These are phyloP conservation scores for Orientallactaga sibirica DNA, from an alignment of 2,797 vertebrate species.

Conservation along the genomic window DNA sequence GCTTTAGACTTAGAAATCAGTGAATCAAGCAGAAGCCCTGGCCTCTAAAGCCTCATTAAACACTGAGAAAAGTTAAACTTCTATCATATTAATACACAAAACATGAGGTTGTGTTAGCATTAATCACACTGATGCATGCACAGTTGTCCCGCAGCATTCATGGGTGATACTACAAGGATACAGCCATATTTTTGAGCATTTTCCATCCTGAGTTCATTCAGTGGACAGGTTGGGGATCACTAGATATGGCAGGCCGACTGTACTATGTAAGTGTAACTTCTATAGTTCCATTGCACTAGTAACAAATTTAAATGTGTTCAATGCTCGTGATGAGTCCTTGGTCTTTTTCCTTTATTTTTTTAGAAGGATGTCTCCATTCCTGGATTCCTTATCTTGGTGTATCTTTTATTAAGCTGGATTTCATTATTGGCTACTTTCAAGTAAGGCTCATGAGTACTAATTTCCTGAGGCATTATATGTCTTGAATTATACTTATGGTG, in stretches of 20 bases:
- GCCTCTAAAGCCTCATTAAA: neutral
- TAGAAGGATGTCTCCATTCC: neutral
- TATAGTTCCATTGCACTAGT: neutral
- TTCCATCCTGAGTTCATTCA: neutral
- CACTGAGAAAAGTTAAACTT: neutral
- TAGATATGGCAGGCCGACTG: neutral
- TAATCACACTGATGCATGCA: neutral
- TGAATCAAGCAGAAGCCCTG: neutral
- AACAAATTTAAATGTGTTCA: neutral
- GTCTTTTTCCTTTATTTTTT: neutral
- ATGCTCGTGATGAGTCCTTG: neutral
- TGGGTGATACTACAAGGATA: neutral
- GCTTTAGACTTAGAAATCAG: neutral
- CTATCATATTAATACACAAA: neutral
- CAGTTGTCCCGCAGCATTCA: too few species aligned
- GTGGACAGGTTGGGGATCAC: neutral
- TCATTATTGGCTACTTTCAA: slow-evolving; percentile 30
- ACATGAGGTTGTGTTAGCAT: neutral
- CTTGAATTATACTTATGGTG: slow-evolving; percentile 28
- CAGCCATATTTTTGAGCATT: neutral
- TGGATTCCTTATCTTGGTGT: slow-evolving; percentile 12
- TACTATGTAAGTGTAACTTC: neutral
- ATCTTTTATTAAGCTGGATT: slow-evolving; percentile 27
- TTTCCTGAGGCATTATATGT: neutral
- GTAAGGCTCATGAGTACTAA: neutral